Evolutionary conservation across 2,113 vertebrate species (phyloP), one percentile per base, ranked within the genome.

Genomic region (Clarias macrocephalus): DNA sequence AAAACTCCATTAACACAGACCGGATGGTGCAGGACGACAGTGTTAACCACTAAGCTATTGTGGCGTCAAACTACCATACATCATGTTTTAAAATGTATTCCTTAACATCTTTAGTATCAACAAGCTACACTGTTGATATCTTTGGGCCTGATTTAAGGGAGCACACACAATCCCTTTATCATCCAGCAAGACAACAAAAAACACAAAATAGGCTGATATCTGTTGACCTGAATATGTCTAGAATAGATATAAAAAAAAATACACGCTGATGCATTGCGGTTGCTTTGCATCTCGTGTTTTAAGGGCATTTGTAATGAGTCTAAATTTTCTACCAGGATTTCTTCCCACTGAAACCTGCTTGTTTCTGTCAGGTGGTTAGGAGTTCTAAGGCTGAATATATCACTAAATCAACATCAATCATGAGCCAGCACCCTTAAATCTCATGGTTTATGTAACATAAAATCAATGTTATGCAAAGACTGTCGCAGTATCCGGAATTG

Each of bases 141-240:
- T 7, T 72, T 4, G 19, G 30, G 37, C 68, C 33, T 37, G 68
- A 72, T 72, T 72, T 21, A 18, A 42, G 68, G 30, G 9, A 37
- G 16, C 68, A 42, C 33, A 72, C 68, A 42, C 3, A 70, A 21
- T 18, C 33, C 33, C 68, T 21, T 72, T 72, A 19, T 72, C 33
- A 72, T 72, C 68, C 68, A 42, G 30, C 6, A 73, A 73, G 33
- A 42, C 70, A 73, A 18, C 18, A 73, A 42, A 42, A 9, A 73
- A 23, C 33, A 73, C 70, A 73, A 42, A 21, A 42, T 10, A 73
- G 70, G 23, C 70, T 21, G 70, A 73, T 73, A 37, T 48, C 21
- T 42, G 37, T 42, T 73, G 70, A 42, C 70, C 70, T 73, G 33
- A 73, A 73, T 42, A 73, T 73, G 70, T 73, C 33, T 73, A 42